These are phyloP conservation scores for Sinohyriopsis cumingii DNA, from an alignment of 2,888 invertebrate genomes.

Conservation along the genomic window DNA sequence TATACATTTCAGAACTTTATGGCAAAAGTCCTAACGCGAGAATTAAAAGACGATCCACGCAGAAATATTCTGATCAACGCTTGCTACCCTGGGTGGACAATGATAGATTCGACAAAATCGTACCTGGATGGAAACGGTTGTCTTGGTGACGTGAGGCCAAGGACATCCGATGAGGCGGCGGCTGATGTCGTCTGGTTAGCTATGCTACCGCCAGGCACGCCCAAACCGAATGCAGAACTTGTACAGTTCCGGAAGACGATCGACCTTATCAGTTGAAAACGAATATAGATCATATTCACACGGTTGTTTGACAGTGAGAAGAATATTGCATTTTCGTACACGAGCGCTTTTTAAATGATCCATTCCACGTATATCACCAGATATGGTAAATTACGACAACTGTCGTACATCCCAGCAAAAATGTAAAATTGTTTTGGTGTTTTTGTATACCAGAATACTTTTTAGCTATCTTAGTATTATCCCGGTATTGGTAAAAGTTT, in stretches of 20 bases:
- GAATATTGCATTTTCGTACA: too few relatives aligned
- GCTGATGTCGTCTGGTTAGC: slow-evolving; percentile 41
- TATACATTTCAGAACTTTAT: slow-evolving; percentile 40
- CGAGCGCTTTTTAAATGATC: too few relatives aligned
- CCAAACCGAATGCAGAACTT: slow-evolving; percentile 35
- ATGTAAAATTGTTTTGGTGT: too few relatives aligned
- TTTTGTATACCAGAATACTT: too few relatives aligned
- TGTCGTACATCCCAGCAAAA: too few relatives aligned
- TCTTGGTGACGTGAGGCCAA: slow-evolving; percentile 30
- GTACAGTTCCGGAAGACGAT: slow-evolving; percentile 36
- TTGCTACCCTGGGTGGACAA: slow-evolving; percentile 51
- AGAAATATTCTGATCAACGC: slow-evolving; percentile 47
- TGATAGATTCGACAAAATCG: slow-evolving; percentile 35
- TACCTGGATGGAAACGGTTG: slow-evolving; percentile 34
- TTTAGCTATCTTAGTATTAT: too few relatives aligned
- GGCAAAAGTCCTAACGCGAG: slow-evolving; percentile 32
- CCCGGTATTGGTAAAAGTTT: too few relatives aligned
- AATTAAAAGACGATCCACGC: slow-evolving; percentile 27
- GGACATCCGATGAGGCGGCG: slow-evolving; percentile 38
- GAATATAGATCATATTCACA: too few relatives aligned
- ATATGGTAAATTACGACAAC: too few relatives aligned
- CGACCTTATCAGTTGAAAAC: slow-evolving; percentile 4
- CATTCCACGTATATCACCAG: too few relatives aligned
- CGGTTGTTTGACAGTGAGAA: too few relatives aligned
- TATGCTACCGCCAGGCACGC: slow-evolving; percentile 39